Conservation (phyloP, 2,113 vertebrate genomes). For the Smithornis capensis region DNA sequence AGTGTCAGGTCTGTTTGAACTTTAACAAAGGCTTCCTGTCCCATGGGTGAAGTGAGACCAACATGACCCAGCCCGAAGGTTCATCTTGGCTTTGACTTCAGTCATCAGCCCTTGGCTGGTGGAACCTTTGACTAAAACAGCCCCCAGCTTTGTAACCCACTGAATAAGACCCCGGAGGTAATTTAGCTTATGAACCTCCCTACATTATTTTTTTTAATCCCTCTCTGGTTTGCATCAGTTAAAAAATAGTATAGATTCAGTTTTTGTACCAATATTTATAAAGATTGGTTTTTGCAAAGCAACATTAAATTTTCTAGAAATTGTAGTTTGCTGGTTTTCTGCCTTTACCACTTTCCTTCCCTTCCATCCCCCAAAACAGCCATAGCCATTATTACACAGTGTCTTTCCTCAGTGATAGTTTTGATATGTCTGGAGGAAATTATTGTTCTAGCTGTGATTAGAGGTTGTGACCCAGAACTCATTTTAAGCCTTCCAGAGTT, state of each 20-base stretch:
- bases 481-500: not conserved
- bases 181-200: not conserved
- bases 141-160: not conserved
- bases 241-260: not conserved
- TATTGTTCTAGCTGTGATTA: not conserved
- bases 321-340: not conserved
- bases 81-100: not conserved
- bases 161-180: not conserved
- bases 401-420: not conserved
- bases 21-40: not conserved
- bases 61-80: not conserved
- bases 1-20: not conserved
- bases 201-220: not conserved
- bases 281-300: not conserved
- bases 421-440: not conserved
- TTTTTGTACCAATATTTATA: not conserved
- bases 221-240: not conserved
- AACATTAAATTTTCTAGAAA: not conserved
- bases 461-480: not conserved
- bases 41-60: not conserved
- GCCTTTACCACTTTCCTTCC: not conserved
- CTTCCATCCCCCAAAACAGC: not conserved
- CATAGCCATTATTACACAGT: not conserved
- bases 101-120: not conserved
- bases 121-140: not conserved